Evolutionary conservation across 1,140 invertebrate species (phyloP).

Genomic region (Helicoverpa armigera): DNA sequence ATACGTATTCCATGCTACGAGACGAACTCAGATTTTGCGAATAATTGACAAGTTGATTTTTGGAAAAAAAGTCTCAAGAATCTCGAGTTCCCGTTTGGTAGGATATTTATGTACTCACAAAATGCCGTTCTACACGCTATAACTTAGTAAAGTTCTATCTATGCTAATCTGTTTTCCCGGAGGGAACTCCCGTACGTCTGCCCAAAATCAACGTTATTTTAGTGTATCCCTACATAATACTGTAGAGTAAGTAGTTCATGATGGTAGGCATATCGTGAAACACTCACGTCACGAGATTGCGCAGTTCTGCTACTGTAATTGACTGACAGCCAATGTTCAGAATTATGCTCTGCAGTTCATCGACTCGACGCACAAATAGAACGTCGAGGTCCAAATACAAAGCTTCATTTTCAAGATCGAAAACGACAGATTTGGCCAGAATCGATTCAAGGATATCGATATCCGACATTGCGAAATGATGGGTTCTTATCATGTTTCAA

Average conservation of each 20-base stretch:
- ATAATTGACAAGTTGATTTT: too few relatives aligned
- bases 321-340: slow-evolving; percentile 20
- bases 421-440: too few relatives aligned
- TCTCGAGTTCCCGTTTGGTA: too few relatives aligned
- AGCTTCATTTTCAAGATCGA: neutral
- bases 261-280: neutral
- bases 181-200: neutral
- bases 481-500: too few relatives aligned
- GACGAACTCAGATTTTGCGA: neutral
- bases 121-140: too few relatives aligned
- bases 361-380: slow-evolving; percentile 19
- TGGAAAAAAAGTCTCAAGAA: too few relatives aligned
- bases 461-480: too few relatives aligned
- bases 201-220: slow-evolving; percentile 2
- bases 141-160: too few relatives aligned
- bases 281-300: slow-evolving; percentile 12
- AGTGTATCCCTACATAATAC: neutral
- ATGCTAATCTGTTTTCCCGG: neutral
- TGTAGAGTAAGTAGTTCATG: neutral
- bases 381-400: neutral
- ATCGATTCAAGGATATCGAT: too few relatives aligned
- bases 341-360: slow-evolving; percentile 20
- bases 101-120: too few relatives aligned
- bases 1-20: neutral
- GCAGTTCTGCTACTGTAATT: slow-evolving; percentile 19